These are phyloP conservation scores for Armadillidium nasatum DNA, from an alignment of 1,140 invertebrate genomes.

Conservation along the genomic window DNA sequence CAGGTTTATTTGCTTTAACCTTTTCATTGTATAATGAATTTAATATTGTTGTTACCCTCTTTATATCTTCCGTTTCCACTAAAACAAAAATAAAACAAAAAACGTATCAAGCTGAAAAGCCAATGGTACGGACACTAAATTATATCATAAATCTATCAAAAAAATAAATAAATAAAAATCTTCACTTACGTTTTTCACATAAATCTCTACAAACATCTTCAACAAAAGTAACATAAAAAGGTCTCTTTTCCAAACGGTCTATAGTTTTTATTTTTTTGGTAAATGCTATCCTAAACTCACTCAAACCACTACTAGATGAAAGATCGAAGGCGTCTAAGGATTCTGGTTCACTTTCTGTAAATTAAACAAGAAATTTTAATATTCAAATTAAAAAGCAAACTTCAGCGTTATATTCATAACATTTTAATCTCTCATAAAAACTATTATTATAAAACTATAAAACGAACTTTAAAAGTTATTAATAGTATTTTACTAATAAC, in stretches of 20 bases:
- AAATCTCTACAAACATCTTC: constrained; percentile 29
- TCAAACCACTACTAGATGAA: constrained; percentile 16
- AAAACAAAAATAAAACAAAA: constrained; percentile 15
- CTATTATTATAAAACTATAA: too few species aligned
- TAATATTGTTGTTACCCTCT: constrained; percentile 36
- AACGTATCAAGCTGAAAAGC: too few species aligned
- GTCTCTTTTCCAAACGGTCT: constrained; percentile 24
- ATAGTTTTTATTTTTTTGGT: constrained; percentile 24
- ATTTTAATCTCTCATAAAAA: too few species aligned
- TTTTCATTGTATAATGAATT: constrained; percentile 45
- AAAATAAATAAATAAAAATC: too few species aligned
- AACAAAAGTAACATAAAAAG: constrained; percentile 22
- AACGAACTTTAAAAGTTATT: too few species aligned
- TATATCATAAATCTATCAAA: too few species aligned
- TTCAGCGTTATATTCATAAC: too few species aligned
- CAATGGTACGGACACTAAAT: too few species aligned
- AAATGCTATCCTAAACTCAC: constrained; percentile 18
- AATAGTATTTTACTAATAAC: too few species aligned
- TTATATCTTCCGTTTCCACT: constrained; percentile 45
- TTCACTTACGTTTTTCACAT: constrained; percentile 28
- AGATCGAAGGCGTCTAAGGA: constrained; percentile 8
- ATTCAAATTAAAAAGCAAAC: too few species aligned
- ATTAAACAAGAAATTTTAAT: neutral
- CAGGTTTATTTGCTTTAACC: constrained; percentile 39
- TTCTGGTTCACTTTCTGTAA: neutral